Percentiles rank a stretch among this genome's conserved stretches.
Evolutionary conservation across 2,113 vertebrate genomes (phyloP).

Genomic region (Lagopus leucura): DNA sequence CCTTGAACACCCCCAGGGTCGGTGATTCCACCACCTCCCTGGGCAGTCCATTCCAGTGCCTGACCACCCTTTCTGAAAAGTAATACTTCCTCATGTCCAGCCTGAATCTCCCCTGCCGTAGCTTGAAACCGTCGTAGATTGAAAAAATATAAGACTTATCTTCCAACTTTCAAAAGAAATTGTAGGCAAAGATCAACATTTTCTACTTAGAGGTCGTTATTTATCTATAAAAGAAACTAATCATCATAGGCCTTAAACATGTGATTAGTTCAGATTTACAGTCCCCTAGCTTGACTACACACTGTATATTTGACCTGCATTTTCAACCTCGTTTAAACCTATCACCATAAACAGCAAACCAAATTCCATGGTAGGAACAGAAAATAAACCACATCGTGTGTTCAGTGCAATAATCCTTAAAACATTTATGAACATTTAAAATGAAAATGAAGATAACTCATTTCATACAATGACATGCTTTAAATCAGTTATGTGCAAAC

Average conservation of each 20-base stretch:
- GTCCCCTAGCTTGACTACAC: not conserved
- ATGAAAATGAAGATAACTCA: not conserved
- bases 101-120: too few species aligned
- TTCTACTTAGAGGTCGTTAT: not conserved
- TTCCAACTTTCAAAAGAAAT: not conserved
- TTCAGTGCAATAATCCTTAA: not conserved
- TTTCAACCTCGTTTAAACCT: not conserved
- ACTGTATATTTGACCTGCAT: not conserved
- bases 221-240: not conserved
- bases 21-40: too few species aligned
- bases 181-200: not conserved
- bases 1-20: too few species aligned
- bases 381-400: not conserved
- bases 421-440: not conserved
- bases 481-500: not conserved
- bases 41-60: too few species aligned
- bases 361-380: not conserved
- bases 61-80: too few species aligned
- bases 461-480: not conserved
- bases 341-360: not conserved
- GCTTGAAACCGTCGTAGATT: too few species aligned
- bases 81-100: too few species aligned
- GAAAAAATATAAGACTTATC: not conserved
- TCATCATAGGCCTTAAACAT: not conserved
- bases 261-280: not conserved